A percentile compares a stretch with the other conserved stretches of the same genome.
Evolutionary conservation across 1,140 invertebrate species (phyloP).

Genomic region (Copidosoma floridanum): DNA sequence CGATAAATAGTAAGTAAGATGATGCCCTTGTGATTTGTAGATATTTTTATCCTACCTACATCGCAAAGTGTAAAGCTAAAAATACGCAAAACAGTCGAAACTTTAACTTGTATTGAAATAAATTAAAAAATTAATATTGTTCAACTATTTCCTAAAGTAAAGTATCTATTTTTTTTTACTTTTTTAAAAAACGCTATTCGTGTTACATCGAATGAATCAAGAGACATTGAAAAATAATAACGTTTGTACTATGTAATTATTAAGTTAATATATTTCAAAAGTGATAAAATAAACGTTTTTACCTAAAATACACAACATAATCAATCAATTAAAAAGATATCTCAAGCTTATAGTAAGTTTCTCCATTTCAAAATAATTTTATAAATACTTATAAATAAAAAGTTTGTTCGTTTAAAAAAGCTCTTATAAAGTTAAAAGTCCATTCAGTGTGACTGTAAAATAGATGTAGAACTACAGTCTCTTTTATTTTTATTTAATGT

Average conservation of each 20-base stretch:
- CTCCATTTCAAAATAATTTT: neutral
- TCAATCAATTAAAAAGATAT: conserved; percentile 19
- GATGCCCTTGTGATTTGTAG: neutral
- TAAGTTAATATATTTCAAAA: conserved; percentile 23
- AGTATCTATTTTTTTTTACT: neutral
- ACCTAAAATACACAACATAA: conserved; percentile 26
- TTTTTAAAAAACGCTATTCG: neutral
- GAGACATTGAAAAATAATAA: conserved; percentile 14
- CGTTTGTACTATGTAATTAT: conserved; percentile 12
- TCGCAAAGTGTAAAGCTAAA: too few relatives aligned
- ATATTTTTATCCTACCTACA: too few relatives aligned
- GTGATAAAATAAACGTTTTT: conserved; percentile 22
- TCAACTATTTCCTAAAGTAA: too few relatives aligned
- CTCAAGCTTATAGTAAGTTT: conserved; percentile 12
- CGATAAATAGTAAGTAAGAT: too few relatives aligned
- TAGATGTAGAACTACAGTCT: conserved; percentile 17
- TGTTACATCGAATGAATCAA: too few relatives aligned
- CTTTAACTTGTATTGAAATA: too few relatives aligned
- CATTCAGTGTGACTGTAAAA: conserved; percentile 18
- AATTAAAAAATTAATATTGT: too few relatives aligned
- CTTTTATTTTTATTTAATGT: conserved; percentile 9
- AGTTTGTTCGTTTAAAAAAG: conserved; percentile 8
- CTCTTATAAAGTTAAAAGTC: conserved; percentile 17
- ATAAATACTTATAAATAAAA: conserved; percentile 27
- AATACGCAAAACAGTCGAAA: too few relatives aligned